Evolutionary conservation across 30 jellyfish, hydroid and myxozoan species (phyloP).

Genomic region (Phacellophora camtschatica): DNA sequence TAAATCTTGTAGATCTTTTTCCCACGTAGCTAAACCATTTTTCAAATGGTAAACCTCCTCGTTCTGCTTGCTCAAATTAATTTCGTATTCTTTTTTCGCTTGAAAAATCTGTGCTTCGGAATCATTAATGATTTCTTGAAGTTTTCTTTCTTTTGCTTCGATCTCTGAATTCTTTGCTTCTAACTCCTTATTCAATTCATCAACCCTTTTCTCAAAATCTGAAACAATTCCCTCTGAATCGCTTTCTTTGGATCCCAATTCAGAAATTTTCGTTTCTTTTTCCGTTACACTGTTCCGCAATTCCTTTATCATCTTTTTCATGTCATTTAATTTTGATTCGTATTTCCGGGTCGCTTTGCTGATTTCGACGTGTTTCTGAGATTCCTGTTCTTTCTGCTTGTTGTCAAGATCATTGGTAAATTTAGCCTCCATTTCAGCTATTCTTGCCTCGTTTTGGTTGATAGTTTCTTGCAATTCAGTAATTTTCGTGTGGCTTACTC

Average conservation of each 20-base stretch:
- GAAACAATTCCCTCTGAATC: slow-evolving; percentile 55
- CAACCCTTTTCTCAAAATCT: slow-evolving; percentile 32
- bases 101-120: slow-evolving; percentile 18
- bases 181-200: slow-evolving; percentile 44
- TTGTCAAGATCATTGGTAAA: slow-evolving; percentile 67
- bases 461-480: slow-evolving; percentile 81
- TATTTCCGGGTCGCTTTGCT: slow-evolving; percentile 74
- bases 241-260: slow-evolving; percentile 32
- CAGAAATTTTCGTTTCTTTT: slow-evolving; percentile 60
- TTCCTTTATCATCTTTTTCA: slow-evolving; percentile 88
- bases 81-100: slow-evolving; percentile 18
- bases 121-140: slow-evolving; percentile 27
- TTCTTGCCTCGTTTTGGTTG: slow-evolving; percentile 70
- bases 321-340: slow-evolving; percentile 74
- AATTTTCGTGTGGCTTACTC: slow-evolving; percentile 55
- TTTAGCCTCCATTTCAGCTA: slow-evolving; percentile 62
- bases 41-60: slow-evolving; percentile 55
- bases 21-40: slow-evolving; percentile 50
- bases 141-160: slow-evolving; percentile 36
- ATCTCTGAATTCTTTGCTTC: slow-evolving; percentile 27
- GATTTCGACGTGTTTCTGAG: slow-evolving; percentile 84
- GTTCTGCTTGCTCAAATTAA: slow-evolving; percentile 5
- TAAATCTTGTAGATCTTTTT: slow-evolving; percentile 46
- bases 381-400: slow-evolving; percentile 78
- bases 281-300: slow-evolving; percentile 69